Percentiles rank a stretch among this genome's conserved stretches.
These are phyloP conservation scores for Mya arenaria DNA, from an alignment of 1,140 invertebrate genomes.

Conservation along the genomic window DNA sequence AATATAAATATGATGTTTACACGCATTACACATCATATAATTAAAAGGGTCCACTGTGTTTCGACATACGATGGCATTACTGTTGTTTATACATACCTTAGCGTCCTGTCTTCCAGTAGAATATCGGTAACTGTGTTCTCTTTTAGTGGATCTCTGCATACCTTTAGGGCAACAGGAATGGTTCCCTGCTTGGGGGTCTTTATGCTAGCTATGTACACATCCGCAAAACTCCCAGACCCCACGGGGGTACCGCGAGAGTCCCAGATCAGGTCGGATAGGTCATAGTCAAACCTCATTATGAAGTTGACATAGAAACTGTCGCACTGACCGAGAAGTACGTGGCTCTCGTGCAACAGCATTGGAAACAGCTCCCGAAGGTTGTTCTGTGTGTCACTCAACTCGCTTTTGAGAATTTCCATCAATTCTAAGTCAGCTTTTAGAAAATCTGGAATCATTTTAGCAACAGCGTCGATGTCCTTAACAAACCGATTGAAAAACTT, in stretches of 20 bases:
- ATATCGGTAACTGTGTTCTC: conserved; percentile 68
- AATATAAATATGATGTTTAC: too few relatives aligned
- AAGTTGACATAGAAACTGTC: conserved; percentile 71
- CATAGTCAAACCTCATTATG: conserved; percentile 70
- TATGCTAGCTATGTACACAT: conserved; percentile 65
- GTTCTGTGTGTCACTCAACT: conserved; percentile 58
- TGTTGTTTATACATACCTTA: conserved; percentile 68
- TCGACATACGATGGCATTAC: too few relatives aligned
- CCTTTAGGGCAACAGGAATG: conserved; percentile 69
- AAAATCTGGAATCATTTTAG: conserved; percentile 69
- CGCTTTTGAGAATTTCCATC: conserved; percentile 60
- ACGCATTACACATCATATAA: too few relatives aligned
- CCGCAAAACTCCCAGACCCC: conserved; percentile 73
- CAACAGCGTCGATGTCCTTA: conserved; percentile 66
- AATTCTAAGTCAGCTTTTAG: conserved; percentile 67
- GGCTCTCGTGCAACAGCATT: conserved; percentile 40
- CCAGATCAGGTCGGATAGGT: conserved; percentile 60
- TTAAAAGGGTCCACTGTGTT: too few relatives aligned
- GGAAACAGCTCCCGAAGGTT: conserved; percentile 66
- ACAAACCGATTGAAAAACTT: conserved; percentile 69
- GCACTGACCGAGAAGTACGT: conserved; percentile 64
- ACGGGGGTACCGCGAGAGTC: conserved; percentile 53
- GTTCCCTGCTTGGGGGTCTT: background rate
- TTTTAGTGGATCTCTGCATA: conserved; percentile 65
- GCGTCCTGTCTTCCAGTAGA: conserved; percentile 70